Base-by-base conservation (phyloP, 2,113 vertebrate genomes). In the Trichechus manatus region DNA sequence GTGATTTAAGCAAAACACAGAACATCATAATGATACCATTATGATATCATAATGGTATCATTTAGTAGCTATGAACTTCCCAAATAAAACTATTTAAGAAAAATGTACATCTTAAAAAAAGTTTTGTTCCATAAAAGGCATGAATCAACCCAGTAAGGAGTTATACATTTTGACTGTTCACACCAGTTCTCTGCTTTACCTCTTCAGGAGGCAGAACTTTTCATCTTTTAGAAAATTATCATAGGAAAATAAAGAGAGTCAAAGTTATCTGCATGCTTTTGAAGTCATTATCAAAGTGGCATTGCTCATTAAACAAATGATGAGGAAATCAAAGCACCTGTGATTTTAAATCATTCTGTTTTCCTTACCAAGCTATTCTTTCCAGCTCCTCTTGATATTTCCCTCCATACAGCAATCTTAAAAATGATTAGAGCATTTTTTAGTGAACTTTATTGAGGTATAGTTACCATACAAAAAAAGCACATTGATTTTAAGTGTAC, bases 171-270 rank as follows among this genome's bases (percentile, higher is more conserved):
- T 53, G 78, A 22, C 29, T 83, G 20, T 80, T 94, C 68, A 6
- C 23, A 75, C 14, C 66, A 64, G 29, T 0, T 2, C 20, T 92
- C 39, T 61, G 42, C 14, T 93, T 90, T 88, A 6, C 79, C 14
- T 93, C 72, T 88, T 53, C 14, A 77, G 33, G 77, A 93, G 36
- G 47, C 33, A 93, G n/a, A 91, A 87, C 74, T 53, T 94, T 84
- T 33, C 70, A 84, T 47, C 25, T 68, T 95, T 90, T 33, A 44
- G 72, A 93, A 92, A 93, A 94, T 93, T 42, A 88, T 61, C 31
- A 33, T 72, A 44, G 36, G 33, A 88, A 77, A 87, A 90, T 79
- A 84, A 59, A 42, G 33, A 84, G 33, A 90, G n/a, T 56, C 39
- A 79, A 87, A 96, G 53, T 91, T 85, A 80, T 36, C n/a, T 36